These are phyloP conservation scores for Ctenicera cuprea DNA, from an alignment of 2,888 invertebrate genomes.

Conservation along the genomic window DNA sequence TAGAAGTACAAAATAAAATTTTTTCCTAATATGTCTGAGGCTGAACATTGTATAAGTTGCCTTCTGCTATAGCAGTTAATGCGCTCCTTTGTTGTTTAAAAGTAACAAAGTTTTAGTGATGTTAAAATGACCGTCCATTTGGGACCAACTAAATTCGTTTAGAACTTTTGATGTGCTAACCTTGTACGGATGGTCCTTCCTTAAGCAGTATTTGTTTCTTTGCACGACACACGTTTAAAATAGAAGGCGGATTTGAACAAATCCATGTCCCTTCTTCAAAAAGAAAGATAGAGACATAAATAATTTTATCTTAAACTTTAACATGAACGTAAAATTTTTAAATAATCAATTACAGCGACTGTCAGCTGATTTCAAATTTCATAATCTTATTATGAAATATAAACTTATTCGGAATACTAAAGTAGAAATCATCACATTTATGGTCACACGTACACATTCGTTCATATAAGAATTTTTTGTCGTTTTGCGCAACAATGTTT, in stretches of 20 bases:
- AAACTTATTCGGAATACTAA: no score
- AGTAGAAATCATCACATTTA: neutral
- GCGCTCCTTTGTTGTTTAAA: conserved; percentile 55
- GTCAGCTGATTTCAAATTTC: no score
- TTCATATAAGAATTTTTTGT: conserved; percentile 21
- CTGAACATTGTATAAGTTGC: conserved; percentile 33
- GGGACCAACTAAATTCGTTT: conserved; percentile 60
- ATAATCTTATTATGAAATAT: no score
- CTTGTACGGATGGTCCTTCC: conserved; percentile 51
- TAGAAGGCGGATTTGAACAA: conserved; percentile 6
- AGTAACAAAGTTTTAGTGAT: conserved; percentile 59
- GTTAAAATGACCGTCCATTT: conserved; percentile 61
- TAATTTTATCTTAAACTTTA: neutral
- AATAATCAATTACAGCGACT: no score
- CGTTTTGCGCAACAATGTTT: conserved; percentile 31
- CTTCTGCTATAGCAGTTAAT: conserved; percentile 47
- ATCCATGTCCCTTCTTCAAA: neutral
- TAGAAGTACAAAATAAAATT: conserved; percentile 36
- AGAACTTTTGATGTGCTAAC: conserved; percentile 59
- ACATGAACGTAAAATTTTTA: no score
- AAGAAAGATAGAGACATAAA: neutral
- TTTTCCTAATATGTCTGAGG: conserved; percentile 36
- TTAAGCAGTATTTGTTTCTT: conserved; percentile 37
- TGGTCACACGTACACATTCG: neutral
- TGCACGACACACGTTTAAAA: conserved; percentile 4